phyloP scores from a whole-genome alignment of 2,888 invertebrate genomes.

The Drosophila meridiana region DNA sequence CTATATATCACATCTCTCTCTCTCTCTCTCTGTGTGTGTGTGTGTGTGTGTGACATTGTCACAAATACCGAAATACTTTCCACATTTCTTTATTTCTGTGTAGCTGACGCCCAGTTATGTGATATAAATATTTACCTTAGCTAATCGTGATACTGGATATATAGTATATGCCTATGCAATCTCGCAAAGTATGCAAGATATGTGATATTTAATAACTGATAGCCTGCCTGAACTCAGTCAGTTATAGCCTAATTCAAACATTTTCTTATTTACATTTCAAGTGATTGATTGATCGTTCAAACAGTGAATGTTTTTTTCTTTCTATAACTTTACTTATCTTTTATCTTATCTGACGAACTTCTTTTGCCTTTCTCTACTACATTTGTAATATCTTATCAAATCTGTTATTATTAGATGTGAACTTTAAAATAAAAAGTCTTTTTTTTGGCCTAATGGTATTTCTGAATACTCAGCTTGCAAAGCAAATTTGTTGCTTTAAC shows the following conservation, averaged over 20 bases:
- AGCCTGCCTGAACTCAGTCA: neutral
- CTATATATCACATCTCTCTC: neutral
- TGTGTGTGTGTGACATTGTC: slow-evolving; percentile 17
- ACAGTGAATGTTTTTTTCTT: neutral
- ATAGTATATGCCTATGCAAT: neutral
- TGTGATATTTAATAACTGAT: neutral
- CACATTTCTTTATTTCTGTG: slow-evolving; percentile 16
- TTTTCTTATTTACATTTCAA: neutral
- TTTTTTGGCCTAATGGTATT: no score
- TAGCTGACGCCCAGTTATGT: slow-evolving; percentile 37
- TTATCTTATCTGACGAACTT: neutral
- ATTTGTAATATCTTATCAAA: neutral
- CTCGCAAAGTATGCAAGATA: neutral
- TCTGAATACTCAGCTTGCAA: no score
- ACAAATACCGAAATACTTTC: slow-evolving; percentile 43
- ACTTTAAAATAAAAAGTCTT: no score
- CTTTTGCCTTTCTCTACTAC: neutral
- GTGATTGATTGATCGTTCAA: neutral
- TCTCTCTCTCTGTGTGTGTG: neutral
- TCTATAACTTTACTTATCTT: neutral
- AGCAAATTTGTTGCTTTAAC: no score
- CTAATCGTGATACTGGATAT: neutral
- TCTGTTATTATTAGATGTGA: neutral
- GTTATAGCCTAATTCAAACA: neutral
- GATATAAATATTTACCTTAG: neutral